Conservation (phyloP, 2,888 invertebrate species). For the Metalampra italica region DNA sequence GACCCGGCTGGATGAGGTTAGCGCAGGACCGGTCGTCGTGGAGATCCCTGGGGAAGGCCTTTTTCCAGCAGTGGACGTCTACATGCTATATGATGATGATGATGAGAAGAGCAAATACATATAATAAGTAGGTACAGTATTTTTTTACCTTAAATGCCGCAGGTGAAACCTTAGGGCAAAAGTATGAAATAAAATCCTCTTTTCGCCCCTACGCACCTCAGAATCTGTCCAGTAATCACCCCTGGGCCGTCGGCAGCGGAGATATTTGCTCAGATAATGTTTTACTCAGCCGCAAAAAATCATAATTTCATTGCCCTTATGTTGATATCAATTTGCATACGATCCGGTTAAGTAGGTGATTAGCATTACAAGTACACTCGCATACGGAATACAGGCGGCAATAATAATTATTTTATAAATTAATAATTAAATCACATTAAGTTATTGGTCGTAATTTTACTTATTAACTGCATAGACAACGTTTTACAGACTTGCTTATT, state of each 20-base stretch:
- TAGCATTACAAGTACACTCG: constrained; percentile 18
- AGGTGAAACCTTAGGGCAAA: no score
- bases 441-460: no score
- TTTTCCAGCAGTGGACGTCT: no score
- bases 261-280: constrained; percentile 48
- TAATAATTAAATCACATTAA: background rate
- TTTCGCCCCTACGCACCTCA: background rate
- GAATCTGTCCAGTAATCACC: constrained; percentile 17
- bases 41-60: no score
- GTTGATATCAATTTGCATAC: constrained; percentile 45
- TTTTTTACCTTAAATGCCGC: no score
- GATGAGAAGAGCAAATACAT: no score
- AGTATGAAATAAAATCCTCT: background rate
- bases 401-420: background rate
- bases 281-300: constrained; percentile 39
- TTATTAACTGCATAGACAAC: no score
- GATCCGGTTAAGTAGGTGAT: constrained; percentile 28
- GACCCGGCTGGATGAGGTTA: no score
- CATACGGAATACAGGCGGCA: background rate
- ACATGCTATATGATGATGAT: no score
- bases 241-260: constrained; percentile 23
- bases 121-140: no score
- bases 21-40: no score
- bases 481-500: no score
- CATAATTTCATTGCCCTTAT: constrained; percentile 26